These are phyloP conservation scores for Helicoverpa assulta DNA, from an alignment of 2,888 invertebrate genomes.

Conservation along the genomic window DNA sequence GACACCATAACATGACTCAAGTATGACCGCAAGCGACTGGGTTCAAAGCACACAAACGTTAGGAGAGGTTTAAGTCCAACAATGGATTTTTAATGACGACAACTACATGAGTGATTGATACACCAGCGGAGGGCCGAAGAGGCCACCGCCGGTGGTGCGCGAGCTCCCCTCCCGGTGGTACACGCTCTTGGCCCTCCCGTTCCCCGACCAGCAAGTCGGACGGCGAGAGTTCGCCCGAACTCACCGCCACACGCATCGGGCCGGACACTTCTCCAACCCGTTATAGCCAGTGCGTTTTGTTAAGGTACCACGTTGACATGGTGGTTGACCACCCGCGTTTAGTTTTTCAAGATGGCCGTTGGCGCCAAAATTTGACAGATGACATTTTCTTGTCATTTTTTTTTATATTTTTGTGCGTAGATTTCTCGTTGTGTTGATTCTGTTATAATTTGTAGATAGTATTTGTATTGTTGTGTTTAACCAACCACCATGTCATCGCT, in stretches of 20 bases:
- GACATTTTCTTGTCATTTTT: conserved; percentile 3
- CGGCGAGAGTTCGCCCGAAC: conserved; percentile 95
- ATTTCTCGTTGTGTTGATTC: not conserved
- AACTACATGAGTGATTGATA: conserved; percentile 55
- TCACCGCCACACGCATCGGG: conserved; percentile 92
- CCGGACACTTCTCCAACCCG: conserved; percentile 97
- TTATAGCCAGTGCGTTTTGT: conserved; percentile 90
- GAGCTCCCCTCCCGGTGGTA: conserved; percentile 96
- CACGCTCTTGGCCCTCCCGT: conserved; percentile 97
- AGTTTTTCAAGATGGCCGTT: not conserved
- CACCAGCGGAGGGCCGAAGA: conserved; percentile 78
- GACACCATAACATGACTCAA: too few relatives aligned
- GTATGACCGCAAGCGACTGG: too few relatives aligned
- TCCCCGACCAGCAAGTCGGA: conserved; percentile 98
- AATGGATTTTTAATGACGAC: conserved; percentile 9
- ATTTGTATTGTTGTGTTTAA: conserved; percentile 32
- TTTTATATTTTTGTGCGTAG: not conserved
- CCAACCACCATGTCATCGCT: conserved; percentile 78
- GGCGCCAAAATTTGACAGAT: conserved; percentile 2
- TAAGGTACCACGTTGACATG: conserved; percentile 84
- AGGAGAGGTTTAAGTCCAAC: too few relatives aligned
- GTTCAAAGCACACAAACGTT: too few relatives aligned
- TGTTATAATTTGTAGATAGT: conserved; percentile 11
- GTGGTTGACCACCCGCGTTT: conserved; percentile 75
- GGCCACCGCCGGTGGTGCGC: conserved; percentile 80